Percentiles rank a stretch among this genome's conserved stretches.
phyloP scores from a whole-genome alignment of 2,113 vertebrate genomes.

The Alces alces region DNA sequence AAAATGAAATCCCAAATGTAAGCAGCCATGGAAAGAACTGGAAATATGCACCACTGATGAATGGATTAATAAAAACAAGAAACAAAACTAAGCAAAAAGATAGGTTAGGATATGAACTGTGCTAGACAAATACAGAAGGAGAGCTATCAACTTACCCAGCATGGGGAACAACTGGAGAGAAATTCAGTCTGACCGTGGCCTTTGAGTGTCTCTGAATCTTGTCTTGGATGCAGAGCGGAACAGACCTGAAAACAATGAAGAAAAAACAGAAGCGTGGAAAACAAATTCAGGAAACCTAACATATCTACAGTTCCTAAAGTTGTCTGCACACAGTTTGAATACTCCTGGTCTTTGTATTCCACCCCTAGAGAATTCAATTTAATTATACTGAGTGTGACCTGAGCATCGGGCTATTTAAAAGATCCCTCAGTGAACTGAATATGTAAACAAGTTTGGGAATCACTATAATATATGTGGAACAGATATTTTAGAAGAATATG shows the following conservation, averaged over 20 bases:
- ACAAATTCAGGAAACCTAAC: neutral
- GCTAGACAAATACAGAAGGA: neutral
- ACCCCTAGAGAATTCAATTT: neutral
- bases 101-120: neutral
- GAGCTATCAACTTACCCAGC: neutral
- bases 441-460: neutral
- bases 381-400: neutral
- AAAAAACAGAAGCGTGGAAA: neutral
- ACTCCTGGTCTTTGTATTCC: neutral
- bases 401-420: neutral
- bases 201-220: neutral
- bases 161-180: neutral
- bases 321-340: neutral
- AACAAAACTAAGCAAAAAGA: neutral
- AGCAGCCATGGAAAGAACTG: neutral
- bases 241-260: neutral
- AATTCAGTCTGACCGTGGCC: neutral
- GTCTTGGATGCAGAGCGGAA: neutral
- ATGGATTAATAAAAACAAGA: neutral
- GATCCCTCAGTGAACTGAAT: neutral
- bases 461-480: neutral
- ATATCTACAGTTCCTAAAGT: neutral
- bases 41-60: neutral
- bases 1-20: neutral
- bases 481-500: neutral